phyloP scores from a whole-genome alignment of 2,888 invertebrate species.

The Lithophane semibrunnea region DNA sequence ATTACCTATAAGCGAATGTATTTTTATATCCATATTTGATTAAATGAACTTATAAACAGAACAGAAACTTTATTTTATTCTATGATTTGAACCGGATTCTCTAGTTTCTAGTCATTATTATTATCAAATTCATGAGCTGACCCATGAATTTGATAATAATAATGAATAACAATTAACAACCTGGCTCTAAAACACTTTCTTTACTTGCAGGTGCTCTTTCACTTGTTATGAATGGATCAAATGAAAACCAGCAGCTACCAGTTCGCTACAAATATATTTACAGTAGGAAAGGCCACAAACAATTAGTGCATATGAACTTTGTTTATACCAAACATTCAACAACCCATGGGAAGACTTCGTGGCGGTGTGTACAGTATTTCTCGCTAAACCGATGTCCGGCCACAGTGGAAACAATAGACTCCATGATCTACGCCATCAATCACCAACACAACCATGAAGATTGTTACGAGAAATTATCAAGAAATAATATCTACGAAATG shows the following conservation, averaged over 20 bases:
- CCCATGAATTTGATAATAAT: background rate
- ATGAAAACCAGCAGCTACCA: slow-evolving; percentile 82
- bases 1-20: slow-evolving; percentile 74
- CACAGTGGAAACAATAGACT: slow-evolving; percentile 88
- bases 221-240: slow-evolving; percentile 84
- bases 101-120: background rate
- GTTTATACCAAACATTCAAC: slow-evolving; percentile 90
- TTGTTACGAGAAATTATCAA: slow-evolving; percentile 86
- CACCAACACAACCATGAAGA: slow-evolving; percentile 89
- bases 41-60: slow-evolving; percentile 70
- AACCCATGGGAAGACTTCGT: slow-evolving; percentile 88
- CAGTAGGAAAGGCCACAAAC: slow-evolving; percentile 89
- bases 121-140: background rate
- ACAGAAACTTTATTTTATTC: slow-evolving; percentile 38
- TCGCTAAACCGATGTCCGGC: slow-evolving; percentile 89
- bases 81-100: background rate
- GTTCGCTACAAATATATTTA: slow-evolving; percentile 88
- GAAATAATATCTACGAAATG: slow-evolving; percentile 89
- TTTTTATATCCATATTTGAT: slow-evolving; percentile 79
- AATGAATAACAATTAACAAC: background rate
- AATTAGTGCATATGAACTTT: slow-evolving; percentile 89
- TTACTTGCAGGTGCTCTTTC: slow-evolving; percentile 85
- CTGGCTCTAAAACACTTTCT: slow-evolving; percentile 20
- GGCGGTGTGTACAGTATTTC: slow-evolving; percentile 89
- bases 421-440: slow-evolving; percentile 87